Conservation (phyloP, 2,888 invertebrate species). For the Tachina grossa region DNA sequence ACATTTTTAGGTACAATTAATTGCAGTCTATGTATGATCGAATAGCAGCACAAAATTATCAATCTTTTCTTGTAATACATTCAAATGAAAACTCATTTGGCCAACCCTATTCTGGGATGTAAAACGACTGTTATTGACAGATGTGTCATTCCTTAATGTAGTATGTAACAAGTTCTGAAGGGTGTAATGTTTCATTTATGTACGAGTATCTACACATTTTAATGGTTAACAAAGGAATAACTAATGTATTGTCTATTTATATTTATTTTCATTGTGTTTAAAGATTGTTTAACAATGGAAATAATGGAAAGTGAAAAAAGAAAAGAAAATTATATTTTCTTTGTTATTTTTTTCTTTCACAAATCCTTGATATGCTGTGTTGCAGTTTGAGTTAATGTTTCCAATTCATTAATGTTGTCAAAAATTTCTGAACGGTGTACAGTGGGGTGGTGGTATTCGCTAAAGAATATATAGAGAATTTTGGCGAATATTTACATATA, state of each 20-base stretch:
- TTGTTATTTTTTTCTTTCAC: background rate
- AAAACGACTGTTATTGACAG: background rate
- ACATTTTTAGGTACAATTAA: too few species aligned
- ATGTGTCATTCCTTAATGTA: background rate
- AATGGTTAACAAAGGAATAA: background rate
- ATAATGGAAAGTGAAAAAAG: background rate
- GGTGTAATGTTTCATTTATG: background rate
- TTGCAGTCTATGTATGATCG: too few species aligned
- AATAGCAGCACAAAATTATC: too few species aligned
- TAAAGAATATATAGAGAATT: too few species aligned
- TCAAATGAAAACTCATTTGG: too few species aligned
- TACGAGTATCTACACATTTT: slow-evolving; percentile 5
- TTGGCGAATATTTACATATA: too few species aligned
- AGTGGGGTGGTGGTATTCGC: too few species aligned
- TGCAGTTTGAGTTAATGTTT: background rate
- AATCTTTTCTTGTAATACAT: too few species aligned
- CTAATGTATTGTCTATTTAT: background rate
- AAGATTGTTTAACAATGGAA: slow-evolving; percentile 17
- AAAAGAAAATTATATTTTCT: too few species aligned
- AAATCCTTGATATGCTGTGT: slow-evolving; percentile 53
- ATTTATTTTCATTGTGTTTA: slow-evolving; percentile 3
- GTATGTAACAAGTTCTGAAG: background rate
- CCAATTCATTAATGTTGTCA: too few species aligned
- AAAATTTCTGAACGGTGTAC: too few species aligned
- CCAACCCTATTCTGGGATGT: background rate